Base-by-base conservation (phyloP, 2,888 invertebrate genomes). In the Pilophorus perplexus region DNA sequence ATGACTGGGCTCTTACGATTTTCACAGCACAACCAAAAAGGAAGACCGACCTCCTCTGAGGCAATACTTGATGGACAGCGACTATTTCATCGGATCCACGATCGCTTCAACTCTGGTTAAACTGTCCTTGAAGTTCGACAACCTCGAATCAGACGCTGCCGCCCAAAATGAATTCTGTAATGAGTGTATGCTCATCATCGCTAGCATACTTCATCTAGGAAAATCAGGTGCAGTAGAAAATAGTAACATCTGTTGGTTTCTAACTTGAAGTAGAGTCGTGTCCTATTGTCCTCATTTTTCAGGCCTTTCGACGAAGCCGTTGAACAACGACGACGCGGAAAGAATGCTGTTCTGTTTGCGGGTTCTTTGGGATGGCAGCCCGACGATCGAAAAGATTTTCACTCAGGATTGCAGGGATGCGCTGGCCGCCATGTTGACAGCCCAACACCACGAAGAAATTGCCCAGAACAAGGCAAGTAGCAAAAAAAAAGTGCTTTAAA, bases 241-340 rank as follows among this genome's bases (percentile, higher is more conserved):
- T n/a, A n/a, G n/a, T n/a, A n/a, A n/a, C n/a, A n/a, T n/a, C n/a
- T n/a, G n/a, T n/a, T n/a, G n/a, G n/a, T n/a, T n/a, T n/a, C n/a
- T n/a, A n/a, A n/a, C n/a, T n/a, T n/a, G n/a, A n/a, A n/a, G n/a
- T n/a, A n/a, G n/a, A n/a, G n/a, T n/a, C n/a, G n/a, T n/a, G n/a
- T n/a, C n/a, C n/a, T n/a, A n/a, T n/a, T n/a, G n/a, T n/a, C n/a
- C n/a, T n/a, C n/a, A n/a, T n/a, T n/a, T 33, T 72, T 73, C 75
- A 74, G 83, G 83, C 50, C 78, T 85, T 54, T 84, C 86, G 3
- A 76, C 80, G 0, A 87, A 88, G 77, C 85, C 88, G 0, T 91
- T 98, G 72, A 98, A 96, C n/a, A 93, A 96, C 73, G 98, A 99
- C 76, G 96, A 97, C 78, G 80, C 86, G 33, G 96, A 98, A 77